These are phyloP conservation scores for Diprion similis DNA, from an alignment of 1,140 invertebrate genomes.

Conservation along the genomic window DNA sequence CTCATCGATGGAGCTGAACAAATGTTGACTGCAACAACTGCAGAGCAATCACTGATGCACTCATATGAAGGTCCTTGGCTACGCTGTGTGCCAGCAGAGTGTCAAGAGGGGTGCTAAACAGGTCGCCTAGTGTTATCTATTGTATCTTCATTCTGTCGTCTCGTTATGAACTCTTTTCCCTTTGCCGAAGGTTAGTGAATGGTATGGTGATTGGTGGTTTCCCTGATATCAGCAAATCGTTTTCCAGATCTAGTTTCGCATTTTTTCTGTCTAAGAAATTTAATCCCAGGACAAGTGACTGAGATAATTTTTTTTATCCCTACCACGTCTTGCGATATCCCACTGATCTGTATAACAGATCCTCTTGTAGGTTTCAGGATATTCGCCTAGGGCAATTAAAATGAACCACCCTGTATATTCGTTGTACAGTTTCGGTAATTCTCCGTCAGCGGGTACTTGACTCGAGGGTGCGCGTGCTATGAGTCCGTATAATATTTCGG, in stretches of 20 bases:
- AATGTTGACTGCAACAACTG: too few species aligned
- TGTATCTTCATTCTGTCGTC: background rate
- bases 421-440: too few species aligned
- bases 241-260: background rate
- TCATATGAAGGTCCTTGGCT: background rate
- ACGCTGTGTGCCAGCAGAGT: background rate
- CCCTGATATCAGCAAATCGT: background rate
- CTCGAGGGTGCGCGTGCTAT: background rate
- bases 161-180: too few species aligned
- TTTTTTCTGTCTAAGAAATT: background rate
- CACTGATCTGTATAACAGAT: too few species aligned
- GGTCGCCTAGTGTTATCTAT: too few species aligned
- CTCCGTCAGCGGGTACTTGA: too few species aligned
- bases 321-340: background rate
- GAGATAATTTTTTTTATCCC: background rate
- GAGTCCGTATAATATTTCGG: conserved; percentile 13
- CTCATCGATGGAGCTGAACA: too few species aligned
- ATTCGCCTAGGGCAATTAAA: too few species aligned
- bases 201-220: background rate
- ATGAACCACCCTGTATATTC: too few species aligned
- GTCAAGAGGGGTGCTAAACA: background rate
- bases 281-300: background rate
- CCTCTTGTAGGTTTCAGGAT: too few species aligned
- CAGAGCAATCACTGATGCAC: too few species aligned
- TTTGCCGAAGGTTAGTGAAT: too few species aligned